Percentiles rank a stretch among this genome's conserved stretches.
Conservation (phyloP, 2,113 vertebrate species). For the Puffinus mauretanicus region DNA sequence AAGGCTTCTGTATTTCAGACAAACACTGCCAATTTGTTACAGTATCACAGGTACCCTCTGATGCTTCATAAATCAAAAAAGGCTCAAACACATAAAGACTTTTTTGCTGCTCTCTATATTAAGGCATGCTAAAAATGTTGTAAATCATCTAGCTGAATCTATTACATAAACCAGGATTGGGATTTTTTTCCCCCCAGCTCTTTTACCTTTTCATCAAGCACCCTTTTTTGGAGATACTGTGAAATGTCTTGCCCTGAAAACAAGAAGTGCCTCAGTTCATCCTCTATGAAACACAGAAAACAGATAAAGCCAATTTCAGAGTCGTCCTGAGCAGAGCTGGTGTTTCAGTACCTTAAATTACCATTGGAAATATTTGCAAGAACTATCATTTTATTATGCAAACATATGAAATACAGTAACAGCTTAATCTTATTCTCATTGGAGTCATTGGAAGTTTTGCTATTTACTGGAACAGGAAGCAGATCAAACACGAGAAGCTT, state of each 20-base stretch:
- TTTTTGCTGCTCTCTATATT: neutral
- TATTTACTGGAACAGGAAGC: constrained; percentile 31
- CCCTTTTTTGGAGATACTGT: neutral
- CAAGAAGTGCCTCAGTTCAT: neutral
- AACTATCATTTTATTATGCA: neutral
- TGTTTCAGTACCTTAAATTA: neutral
- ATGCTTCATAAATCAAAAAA: neutral
- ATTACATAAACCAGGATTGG: neutral
- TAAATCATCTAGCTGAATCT: neutral
- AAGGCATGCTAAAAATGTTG: neutral
- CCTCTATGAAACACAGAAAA: neutral
- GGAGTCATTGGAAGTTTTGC: constrained; percentile 17
- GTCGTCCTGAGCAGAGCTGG: neutral
- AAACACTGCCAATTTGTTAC: neutral
- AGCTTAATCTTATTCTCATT: constrained; percentile 38
- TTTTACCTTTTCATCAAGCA: neutral
- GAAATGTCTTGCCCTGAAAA: neutral
- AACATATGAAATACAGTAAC: constrained; percentile 39
- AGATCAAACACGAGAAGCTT: constrained; percentile 24
- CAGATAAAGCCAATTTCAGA: neutral
- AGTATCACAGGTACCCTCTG: neutral
- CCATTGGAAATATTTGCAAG: neutral
- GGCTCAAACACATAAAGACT: neutral
- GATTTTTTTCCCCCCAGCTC: neutral
- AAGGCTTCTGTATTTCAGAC: neutral